A percentile compares a stretch with the other conserved stretches of the same genome.
These are phyloP conservation scores for Eutrigla gurnardus DNA, from an alignment of 2,797 vertebrate genomes.

Conservation along the genomic window DNA sequence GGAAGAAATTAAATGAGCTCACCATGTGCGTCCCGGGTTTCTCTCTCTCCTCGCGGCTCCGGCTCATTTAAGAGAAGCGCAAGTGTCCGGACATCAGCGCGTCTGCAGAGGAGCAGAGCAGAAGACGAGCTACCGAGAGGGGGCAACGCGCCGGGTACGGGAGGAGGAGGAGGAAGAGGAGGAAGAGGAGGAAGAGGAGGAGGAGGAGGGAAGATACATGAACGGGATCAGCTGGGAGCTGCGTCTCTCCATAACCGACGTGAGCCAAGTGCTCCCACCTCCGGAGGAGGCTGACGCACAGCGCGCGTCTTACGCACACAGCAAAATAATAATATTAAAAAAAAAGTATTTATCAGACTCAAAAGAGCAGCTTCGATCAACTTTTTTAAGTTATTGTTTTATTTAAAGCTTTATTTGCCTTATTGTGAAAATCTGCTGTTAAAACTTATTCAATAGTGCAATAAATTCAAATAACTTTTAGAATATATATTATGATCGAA, in stretches of 20 bases:
- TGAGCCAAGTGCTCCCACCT: constrained; percentile 53
- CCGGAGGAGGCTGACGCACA: constrained; percentile 44
- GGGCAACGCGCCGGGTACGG: constrained; percentile 44
- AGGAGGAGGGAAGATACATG: constrained; percentile 19
- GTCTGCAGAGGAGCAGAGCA: constrained; percentile 45
- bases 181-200: constrained; percentile 8
- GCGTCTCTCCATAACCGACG: constrained; percentile 55
- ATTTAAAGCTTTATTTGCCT: not conserved
- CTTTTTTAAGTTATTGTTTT: not conserved
- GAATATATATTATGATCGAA: not conserved
- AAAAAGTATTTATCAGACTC: constrained; percentile 1
- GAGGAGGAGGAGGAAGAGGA: constrained; percentile 8
- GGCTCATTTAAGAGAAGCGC: constrained; percentile 61
- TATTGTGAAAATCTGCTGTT: not conserved
- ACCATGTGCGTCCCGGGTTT: constrained; percentile 83
- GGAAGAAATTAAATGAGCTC: constrained; percentile 42
- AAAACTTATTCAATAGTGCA: not conserved
- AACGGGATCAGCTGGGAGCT: constrained; percentile 68
- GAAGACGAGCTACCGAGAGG: constrained; percentile 46
- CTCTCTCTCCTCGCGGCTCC: constrained; percentile 56
- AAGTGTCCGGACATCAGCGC: constrained; percentile 71
- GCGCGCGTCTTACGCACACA: constrained; percentile 25
- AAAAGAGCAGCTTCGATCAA: not conserved
- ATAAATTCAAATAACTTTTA: not conserved
- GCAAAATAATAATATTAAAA: constrained; percentile 30